phyloP scores from a whole-genome alignment of 2,113 vertebrate genomes.

The Passer domesticus region DNA sequence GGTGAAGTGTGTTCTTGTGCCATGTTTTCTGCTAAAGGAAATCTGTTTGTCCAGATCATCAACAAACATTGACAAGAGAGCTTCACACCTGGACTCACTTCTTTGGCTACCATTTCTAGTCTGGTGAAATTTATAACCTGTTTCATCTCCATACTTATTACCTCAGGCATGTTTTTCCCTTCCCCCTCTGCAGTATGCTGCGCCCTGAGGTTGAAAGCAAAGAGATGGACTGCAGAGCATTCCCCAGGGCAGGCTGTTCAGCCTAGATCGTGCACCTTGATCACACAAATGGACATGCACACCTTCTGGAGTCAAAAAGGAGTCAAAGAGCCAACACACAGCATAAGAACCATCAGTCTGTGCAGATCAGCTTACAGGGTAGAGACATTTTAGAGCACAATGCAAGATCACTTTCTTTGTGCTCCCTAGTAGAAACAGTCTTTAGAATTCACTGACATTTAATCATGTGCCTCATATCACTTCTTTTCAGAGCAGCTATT shows the following conservation, averaged over 20 bases:
- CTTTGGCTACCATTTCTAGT: neutral
- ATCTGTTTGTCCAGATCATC: neutral
- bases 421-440: conserved; percentile 54
- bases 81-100: neutral
- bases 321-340: neutral
- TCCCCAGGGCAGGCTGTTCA: neutral
- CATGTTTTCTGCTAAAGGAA: neutral
- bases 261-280: neutral
- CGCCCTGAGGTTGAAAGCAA: neutral
- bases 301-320: neutral
- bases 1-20: neutral
- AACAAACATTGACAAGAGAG: neutral
- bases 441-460: conserved; percentile 68
- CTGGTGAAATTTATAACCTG: neutral
- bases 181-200: neutral
- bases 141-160: neutral
- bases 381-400: conserved; percentile 44
- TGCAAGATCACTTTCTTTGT: conserved; percentile 56
- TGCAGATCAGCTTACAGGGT: neutral
- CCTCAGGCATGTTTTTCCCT: neutral
- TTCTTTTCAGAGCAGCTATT: conserved; percentile 63
- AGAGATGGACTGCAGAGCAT: neutral
- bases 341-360: neutral
- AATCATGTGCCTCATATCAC: conserved; percentile 64
- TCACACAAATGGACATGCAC: neutral